Conservation (phyloP, 2,888 invertebrate species). For the Archips xylosteana region DNA sequence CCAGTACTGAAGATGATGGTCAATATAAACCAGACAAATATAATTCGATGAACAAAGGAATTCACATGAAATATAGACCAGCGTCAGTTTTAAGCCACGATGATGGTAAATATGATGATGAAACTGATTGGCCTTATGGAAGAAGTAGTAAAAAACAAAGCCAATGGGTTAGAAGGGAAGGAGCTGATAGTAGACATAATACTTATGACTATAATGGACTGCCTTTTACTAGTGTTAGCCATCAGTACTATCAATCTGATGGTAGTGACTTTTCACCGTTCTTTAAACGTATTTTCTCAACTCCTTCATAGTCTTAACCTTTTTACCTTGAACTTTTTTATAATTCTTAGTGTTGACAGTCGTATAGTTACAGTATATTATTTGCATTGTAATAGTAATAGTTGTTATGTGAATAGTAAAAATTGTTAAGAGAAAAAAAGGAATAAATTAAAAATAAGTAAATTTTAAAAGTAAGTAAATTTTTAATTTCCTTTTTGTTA, state of each 20-base stretch:
- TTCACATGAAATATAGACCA: neutral
- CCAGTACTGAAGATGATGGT: conserved; percentile 2
- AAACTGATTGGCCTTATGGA: conserved; percentile 13
- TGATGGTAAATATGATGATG: conserved; percentile 14
- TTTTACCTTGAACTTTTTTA: neutral
- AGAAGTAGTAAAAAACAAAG: conserved; percentile 4
- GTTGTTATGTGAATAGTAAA: neutral
- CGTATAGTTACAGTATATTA: too few species aligned
- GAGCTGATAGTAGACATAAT: neutral
- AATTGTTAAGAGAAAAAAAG: neutral
- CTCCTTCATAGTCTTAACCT: neutral
- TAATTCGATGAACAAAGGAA: neutral
- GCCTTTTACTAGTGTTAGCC: conserved; percentile 9
- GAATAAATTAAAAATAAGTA: neutral
- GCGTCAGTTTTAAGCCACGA: neutral
- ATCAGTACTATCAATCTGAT: conserved; percentile 14
- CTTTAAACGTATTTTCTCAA: conserved; percentile 4
- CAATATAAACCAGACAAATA: conserved; percentile 8
- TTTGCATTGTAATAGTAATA: too few species aligned
- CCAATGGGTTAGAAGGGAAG: neutral
- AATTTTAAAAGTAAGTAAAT: too few species aligned
- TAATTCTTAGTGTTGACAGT: too few species aligned
- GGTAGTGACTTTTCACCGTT: conserved; percentile 6
- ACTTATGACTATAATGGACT: neutral
- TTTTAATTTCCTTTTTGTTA: too few species aligned